phyloP scores from a whole-genome alignment of 2,797 vertebrate genomes.

The Odontamblyopus lacepedii region DNA sequence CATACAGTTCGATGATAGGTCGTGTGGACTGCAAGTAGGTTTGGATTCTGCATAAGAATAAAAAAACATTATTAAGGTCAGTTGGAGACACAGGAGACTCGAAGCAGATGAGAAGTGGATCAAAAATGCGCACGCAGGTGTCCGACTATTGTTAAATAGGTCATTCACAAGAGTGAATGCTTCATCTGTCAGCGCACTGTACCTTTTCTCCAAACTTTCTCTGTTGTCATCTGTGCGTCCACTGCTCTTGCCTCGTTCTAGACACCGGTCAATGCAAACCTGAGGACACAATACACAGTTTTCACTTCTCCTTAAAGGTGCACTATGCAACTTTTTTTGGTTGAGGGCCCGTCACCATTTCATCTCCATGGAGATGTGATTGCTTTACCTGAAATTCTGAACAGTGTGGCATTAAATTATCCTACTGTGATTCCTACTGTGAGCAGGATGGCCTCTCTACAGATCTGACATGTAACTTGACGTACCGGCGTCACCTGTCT shows the following conservation, averaged over 20 bases:
- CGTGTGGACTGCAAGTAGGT: conserved; percentile 94
- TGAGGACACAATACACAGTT: conserved; percentile 50
- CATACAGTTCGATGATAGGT: conserved; percentile 91
- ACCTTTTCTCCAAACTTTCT: conserved; percentile 96
- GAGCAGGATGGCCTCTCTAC: too few relatives aligned
- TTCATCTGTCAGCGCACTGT: conserved; percentile 23
- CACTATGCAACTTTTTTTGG: too few relatives aligned
- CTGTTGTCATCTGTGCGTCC: conserved; percentile 95
- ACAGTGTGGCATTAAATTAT: too few relatives aligned
- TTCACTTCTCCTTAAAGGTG: background rate
- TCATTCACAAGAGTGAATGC: conserved; percentile 16
- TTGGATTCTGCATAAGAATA: conserved; percentile 83
- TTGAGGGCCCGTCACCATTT: too few relatives aligned
- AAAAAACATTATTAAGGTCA: conserved; percentile 53
- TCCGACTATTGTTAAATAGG: conserved; percentile 39
- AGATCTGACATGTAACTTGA: too few relatives aligned
- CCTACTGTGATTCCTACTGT: too few relatives aligned
- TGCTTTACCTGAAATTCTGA: too few relatives aligned
- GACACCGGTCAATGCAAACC: conserved; percentile 91
- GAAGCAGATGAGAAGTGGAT: conserved; percentile 51
- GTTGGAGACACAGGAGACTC: conserved; percentile 38
- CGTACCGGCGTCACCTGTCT: too few relatives aligned
- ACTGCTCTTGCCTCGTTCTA: conserved; percentile 95
- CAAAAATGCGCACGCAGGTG: conserved; percentile 55
- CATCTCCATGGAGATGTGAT: too few relatives aligned